Conservation (phyloP, 2,797 vertebrate species). For the Coracias cyanogaster region DNA sequence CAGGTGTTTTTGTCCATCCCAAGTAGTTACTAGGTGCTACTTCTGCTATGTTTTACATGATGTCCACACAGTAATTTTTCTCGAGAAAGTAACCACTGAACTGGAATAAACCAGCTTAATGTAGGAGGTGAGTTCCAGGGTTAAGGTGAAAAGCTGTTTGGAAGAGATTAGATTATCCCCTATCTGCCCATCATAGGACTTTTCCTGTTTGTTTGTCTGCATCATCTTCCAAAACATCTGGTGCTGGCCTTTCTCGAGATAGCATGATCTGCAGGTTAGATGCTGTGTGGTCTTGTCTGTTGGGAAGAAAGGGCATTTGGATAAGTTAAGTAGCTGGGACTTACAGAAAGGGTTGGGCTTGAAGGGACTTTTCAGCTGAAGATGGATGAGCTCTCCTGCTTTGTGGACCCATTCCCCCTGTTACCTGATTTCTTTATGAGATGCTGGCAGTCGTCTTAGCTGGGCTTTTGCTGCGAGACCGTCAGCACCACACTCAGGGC, state of each 20-base stretch:
- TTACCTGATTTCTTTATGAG: conserved; percentile 52
- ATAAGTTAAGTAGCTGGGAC: conserved; percentile 59
- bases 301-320: neutral
- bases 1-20: neutral
- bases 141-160: neutral
- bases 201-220: conserved; percentile 38
- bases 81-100: neutral
- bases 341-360: neutral
- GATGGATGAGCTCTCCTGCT: conserved; percentile 70
- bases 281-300: conserved; percentile 43
- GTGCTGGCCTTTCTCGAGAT: neutral
- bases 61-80: neutral
- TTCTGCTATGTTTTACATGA: neutral
- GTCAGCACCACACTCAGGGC: conserved; percentile 14
- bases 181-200: neutral
- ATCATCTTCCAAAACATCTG: neutral
- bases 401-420: conserved; percentile 1
- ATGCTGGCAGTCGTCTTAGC: conserved; percentile 10
- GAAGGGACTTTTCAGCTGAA: conserved; percentile 48
- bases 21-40: neutral
- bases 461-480: conserved; percentile 45
- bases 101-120: neutral
- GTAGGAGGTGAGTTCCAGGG: neutral
- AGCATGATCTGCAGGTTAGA: neutral
- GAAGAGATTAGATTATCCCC: neutral